Conservation (phyloP, 53 echinoderm and acorn worm genomes). For the Patiria pectinifera region DNA sequence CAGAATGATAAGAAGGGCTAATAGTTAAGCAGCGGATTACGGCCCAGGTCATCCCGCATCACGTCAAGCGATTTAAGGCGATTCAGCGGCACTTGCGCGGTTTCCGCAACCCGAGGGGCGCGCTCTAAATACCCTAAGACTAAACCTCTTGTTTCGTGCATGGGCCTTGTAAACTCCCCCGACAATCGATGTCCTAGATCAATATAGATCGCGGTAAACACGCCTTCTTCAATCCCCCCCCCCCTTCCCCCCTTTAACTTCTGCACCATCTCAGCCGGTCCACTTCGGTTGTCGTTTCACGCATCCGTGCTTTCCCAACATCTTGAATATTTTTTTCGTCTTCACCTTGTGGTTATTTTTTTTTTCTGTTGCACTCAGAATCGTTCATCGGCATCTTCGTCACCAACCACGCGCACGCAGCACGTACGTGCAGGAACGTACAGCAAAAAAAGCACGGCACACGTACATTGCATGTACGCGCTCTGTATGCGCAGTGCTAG, state of each 20-base stretch:
- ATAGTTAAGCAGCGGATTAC: background rate
- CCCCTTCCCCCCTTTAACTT: background rate
- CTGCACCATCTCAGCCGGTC: background rate
- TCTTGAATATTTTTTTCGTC: background rate
- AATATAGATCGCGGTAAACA: background rate
- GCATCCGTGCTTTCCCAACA: conserved; percentile 11
- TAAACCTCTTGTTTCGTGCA: background rate
- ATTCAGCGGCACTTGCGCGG: background rate
- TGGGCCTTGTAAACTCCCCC: background rate
- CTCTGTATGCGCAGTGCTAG: background rate
- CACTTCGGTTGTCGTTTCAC: conserved; percentile 15
- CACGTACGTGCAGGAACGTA: background rate
- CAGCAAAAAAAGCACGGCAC: background rate
- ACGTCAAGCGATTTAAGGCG: background rate
- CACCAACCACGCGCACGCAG: background rate
- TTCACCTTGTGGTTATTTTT: background rate
- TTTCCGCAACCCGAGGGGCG: background rate
- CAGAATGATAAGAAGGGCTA: background rate
- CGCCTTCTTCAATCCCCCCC: background rate
- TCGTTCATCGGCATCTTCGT: background rate
- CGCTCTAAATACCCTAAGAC: no score
- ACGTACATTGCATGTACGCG: conserved; percentile 2
- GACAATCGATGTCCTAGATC: conserved; percentile 15
- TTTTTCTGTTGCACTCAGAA: background rate
- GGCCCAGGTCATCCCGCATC: background rate